Evolutionary conservation across 2,797 vertebrate species (phyloP).

Genomic region (Scleropages formosus): DNA sequence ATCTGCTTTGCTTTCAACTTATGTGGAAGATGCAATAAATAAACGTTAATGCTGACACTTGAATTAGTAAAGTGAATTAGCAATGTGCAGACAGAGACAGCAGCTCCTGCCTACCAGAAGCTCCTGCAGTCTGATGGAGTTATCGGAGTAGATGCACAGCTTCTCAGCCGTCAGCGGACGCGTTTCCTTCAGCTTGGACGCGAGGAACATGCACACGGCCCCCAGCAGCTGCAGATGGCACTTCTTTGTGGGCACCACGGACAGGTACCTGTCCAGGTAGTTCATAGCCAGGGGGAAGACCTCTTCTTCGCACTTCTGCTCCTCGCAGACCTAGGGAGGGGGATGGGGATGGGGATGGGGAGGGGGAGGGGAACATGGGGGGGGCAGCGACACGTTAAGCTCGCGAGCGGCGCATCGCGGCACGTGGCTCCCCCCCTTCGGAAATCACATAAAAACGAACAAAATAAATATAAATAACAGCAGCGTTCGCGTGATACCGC

Average conservation of each 20-base stretch:
- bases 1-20: not conserved
- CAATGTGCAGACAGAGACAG: not conserved
- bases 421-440: not conserved
- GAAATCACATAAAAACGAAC: not conserved
- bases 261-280: conserved; percentile 94
- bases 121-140: conserved; percentile 85
- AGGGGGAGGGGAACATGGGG: too few relatives aligned
- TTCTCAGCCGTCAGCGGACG: conserved; percentile 85
- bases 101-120: conserved; percentile 83
- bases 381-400: too few relatives aligned
- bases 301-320: conserved; percentile 86
- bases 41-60: too few relatives aligned
- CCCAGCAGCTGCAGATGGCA: conserved; percentile 87
- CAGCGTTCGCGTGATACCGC: not conserved
- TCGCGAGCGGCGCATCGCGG: too few relatives aligned
- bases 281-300: conserved; percentile 95
- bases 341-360: too few relatives aligned
- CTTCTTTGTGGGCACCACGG: conserved; percentile 82
- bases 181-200: conserved; percentile 91
- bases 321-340: conserved; percentile 83
- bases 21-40: not conserved
- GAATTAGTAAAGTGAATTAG: too few relatives aligned
- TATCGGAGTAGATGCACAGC: conserved; percentile 92
- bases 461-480: not conserved
- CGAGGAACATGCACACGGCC: conserved; percentile 91